A percentile compares a stretch with the other conserved stretches of the same genome.
phyloP scores from a whole-genome alignment of 1,140 invertebrate genomes.

The Drosophila kanapiae region DNA sequence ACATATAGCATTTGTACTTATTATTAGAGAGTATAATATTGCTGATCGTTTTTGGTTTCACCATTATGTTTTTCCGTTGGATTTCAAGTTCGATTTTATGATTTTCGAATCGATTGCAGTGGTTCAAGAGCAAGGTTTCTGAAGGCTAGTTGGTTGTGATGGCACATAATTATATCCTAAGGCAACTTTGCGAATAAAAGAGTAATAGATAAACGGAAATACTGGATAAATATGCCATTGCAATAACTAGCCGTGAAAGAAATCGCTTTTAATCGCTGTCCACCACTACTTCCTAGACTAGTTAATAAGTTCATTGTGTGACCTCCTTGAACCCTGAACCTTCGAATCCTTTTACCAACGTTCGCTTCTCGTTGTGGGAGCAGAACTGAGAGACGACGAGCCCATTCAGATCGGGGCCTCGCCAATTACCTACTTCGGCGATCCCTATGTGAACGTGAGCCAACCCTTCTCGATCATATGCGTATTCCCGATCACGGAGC shows the following conservation, averaged over 20 bases:
- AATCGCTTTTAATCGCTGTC: slow-evolving; percentile 6
- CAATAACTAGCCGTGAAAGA: slow-evolving; percentile 5
- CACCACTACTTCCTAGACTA: slow-evolving; percentile 21
- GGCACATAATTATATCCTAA: not conserved
- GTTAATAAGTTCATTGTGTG: slow-evolving; percentile 31
- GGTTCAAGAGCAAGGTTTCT: slow-evolving; percentile 7
- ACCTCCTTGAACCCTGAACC: slow-evolving; percentile 19
- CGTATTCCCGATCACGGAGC: slow-evolving; percentile 77
- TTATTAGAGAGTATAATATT: slow-evolving; percentile 31
- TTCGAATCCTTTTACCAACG: slow-evolving; percentile 23
- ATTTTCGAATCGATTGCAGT: slow-evolving; percentile 29
- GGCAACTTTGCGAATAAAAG: too few species aligned
- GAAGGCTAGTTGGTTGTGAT: not conserved
- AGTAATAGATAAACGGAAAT: too few species aligned
- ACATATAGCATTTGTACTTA: slow-evolving; percentile 23
- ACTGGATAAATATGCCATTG: too few species aligned
- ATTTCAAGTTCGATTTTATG: slow-evolving; percentile 27
- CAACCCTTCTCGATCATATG: slow-evolving; percentile 81
- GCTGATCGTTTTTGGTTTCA: slow-evolving; percentile 28
- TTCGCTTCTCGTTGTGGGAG: slow-evolving; percentile 28
- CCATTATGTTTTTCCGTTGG: slow-evolving; percentile 24
- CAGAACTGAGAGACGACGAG: slow-evolving; percentile 40
- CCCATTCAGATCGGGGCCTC: slow-evolving; percentile 57
- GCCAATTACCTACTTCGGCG: slow-evolving; percentile 76
- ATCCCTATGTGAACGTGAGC: slow-evolving; percentile 74